Evolutionary conservation across 2,888 invertebrate genomes (phyloP).

Genomic region (Ophion obscuratus): DNA sequence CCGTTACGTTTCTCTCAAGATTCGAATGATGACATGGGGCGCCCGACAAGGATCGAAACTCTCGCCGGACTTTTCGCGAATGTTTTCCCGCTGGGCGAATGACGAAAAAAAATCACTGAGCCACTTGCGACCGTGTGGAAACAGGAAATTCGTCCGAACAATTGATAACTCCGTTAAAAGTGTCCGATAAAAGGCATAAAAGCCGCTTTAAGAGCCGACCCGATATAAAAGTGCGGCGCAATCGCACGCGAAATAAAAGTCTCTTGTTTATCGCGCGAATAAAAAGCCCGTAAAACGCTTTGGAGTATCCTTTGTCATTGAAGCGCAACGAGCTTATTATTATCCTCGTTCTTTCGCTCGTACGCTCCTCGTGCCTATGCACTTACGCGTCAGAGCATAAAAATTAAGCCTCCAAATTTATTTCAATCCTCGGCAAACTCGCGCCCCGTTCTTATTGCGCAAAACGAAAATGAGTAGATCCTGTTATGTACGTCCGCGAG

Average conservation of each 20-base stretch:
- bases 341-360: neutral
- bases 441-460: slow-evolving; percentile 5
- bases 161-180: slow-evolving; percentile 28
- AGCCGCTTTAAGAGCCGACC: neutral
- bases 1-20: slow-evolving; percentile 73
- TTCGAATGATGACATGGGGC: neutral
- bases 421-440: slow-evolving; percentile 24
- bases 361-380: neutral
- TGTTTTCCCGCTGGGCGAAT: slow-evolving; percentile 57
- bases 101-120: neutral
- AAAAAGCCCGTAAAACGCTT: slow-evolving; percentile 9
- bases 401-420: slow-evolving; percentile 33
- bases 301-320: neutral
- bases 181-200: neutral
- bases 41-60: slow-evolving; percentile 28
- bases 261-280: slow-evolving; percentile 26
- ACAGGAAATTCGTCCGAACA: slow-evolving; percentile 4
- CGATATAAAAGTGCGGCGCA: neutral
- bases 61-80: slow-evolving; percentile 70
- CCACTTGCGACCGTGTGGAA: neutral
- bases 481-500: neutral
- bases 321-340: neutral
- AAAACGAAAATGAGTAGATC: slow-evolving; percentile 37
- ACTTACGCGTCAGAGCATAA: neutral
- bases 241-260: neutral